Conservation (phyloP, 2,113 vertebrate species). For the Hipposideros armiger region DNA sequence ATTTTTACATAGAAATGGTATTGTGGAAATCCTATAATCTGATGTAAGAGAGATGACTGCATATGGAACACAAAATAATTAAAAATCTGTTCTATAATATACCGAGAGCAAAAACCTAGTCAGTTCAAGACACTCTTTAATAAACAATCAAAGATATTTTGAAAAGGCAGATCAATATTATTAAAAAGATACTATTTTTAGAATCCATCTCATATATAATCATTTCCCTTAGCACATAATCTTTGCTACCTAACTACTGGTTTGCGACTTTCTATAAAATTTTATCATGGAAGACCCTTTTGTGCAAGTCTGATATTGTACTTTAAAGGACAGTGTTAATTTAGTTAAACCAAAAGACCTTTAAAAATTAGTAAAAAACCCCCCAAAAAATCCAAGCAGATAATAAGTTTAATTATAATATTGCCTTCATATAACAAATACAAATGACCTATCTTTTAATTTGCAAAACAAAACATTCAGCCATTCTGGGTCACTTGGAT, state of each 20-base stretch:
- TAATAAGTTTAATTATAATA: constrained; percentile 13
- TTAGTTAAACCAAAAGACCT: constrained; percentile 62
- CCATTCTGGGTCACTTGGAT: background rate
- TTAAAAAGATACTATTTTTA: constrained; percentile 83
- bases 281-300: constrained; percentile 65
- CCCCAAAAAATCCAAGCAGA: background rate
- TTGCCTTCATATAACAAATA: constrained; percentile 10
- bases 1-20: constrained; percentile 25
- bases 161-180: constrained; percentile 74
- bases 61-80: background rate
- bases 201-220: constrained; percentile 74
- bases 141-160: constrained; percentile 72
- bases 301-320: constrained; percentile 27
- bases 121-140: constrained; percentile 55
- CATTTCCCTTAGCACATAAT: constrained; percentile 76
- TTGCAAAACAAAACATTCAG: constrained; percentile 19
- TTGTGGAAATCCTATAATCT: background rate
- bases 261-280: constrained; percentile 72
- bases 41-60: background rate
- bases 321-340: constrained; percentile 58
- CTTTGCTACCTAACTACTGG: constrained; percentile 73
- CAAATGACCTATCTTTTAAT: background rate
- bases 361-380: constrained; percentile 41
- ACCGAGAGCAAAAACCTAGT: constrained; percentile 55
- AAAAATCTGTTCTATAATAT: constrained; percentile 32